Base-by-base conservation (phyloP, 2,797 vertebrate genomes). In the Centroberyx gerrardi region DNA sequence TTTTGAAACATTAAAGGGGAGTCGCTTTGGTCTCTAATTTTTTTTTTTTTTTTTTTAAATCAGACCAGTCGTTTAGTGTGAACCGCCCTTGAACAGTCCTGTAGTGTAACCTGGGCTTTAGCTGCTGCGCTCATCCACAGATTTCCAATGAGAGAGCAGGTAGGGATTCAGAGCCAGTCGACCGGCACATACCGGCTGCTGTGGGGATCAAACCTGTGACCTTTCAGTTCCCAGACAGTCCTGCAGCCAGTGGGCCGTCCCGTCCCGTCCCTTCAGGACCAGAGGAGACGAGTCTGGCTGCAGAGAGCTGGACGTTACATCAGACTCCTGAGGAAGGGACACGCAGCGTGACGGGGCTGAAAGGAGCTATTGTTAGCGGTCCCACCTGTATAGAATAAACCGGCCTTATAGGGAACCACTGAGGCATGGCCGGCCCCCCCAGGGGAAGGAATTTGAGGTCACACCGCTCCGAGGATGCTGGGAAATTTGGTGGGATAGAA, bases 311-410 rank as follows among this genome's bases (percentile, higher is more conserved):
- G 68, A 81, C 14, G 53, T 78, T 78, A 77, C 63, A 65, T 83
- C 63, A 83, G 78, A 61, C 70, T 78, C 70, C 72, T 59, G 53
- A 22, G 81, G 80, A 64, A 73, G 72, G 61, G 75, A 60, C 71
- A 28, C 51, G 61, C 48, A 60, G 44, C 9, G 6, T 36, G 33
- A 66, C 15, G 7, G 69, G 76, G 85, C 91, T 92, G 90, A 94
- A 94, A 91, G 87, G 76, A 56, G 48, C 63, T 69, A 88, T 93
- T 94, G 92, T 94, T 83, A 33, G 29, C 62, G 0, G 36, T 75
- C 72, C 85, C 87, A 92, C 91, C 92, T 92, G 90, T 80, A 72
- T 68, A 88, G 84, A 88, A 91, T 87, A 88, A 85, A 84, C 82
- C 36, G 44, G 46, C 85, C 83, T 91, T 90, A 91, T 80, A 72